Evolutionary conservation across 1,140 invertebrate genomes (phyloP).

Genomic region (Leguminivora glycinivorella): DNA sequence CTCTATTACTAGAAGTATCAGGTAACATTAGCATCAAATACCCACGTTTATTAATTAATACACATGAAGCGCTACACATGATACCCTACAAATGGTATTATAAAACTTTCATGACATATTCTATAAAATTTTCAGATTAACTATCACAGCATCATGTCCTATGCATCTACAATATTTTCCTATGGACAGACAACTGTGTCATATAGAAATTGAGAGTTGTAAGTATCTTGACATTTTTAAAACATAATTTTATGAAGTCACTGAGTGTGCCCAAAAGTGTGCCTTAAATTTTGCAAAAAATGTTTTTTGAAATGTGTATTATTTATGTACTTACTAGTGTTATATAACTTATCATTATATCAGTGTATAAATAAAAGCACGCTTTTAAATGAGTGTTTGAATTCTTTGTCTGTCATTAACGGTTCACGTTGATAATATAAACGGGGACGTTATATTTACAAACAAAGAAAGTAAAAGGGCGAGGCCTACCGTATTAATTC

Average conservation of each 20-base stretch:
- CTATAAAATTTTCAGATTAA: conserved; percentile 86
- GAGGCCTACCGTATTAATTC: conserved; percentile 34
- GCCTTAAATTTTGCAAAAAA: conserved; percentile 5
- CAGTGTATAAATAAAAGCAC: conserved; percentile 23
- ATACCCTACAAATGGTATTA: not conserved
- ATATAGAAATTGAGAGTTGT: conserved; percentile 99
- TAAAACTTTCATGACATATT: not conserved
- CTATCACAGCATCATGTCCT: conserved; percentile 97
- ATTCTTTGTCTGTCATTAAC: not conserved
- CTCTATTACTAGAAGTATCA: conserved; percentile 96
- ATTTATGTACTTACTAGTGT: not conserved
- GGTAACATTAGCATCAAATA: conserved; percentile 84
- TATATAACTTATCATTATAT: not conserved
- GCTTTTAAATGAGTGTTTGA: conserved; percentile 31
- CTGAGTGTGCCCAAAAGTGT: conserved; percentile 25
- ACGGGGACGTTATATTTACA: conserved; percentile 28
- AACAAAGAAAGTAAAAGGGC: conserved; percentile 18
- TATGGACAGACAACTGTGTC: conserved; percentile 97
- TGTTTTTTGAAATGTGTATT: not conserved
- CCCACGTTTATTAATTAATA: conserved; percentile 2
- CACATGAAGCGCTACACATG: not conserved
- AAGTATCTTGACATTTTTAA: conserved; percentile 82
- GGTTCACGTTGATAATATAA: not conserved
- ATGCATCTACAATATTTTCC: conserved; percentile 99
- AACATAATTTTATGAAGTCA: conserved; percentile 23